Base-by-base conservation (phyloP, 2,113 vertebrate genomes). In the Ascaphus truei region DNA sequence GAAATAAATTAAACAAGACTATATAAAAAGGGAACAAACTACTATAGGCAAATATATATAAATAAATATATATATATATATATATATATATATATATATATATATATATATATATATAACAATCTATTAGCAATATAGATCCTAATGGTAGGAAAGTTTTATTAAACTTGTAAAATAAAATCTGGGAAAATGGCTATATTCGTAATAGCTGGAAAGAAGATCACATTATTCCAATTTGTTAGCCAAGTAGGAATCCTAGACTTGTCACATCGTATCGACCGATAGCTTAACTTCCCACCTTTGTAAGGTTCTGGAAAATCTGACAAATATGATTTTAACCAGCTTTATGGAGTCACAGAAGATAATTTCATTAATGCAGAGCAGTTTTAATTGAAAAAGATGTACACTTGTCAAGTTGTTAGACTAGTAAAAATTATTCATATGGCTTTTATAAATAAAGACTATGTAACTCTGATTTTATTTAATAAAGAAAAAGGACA, bases 121-220 rank as follows among this genome's bases (percentile, higher is more conserved):
- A 68, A 68, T 34, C 16, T 34, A 57, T 57, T 57, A 57, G 25
- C n/a, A 53, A 68, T 22, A 4, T 13, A 13, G 13, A 57, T 39
- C 15, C 57, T 56, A 55, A 67, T 67, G 27, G 36, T 57, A 33
- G 64, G 64, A 68, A 68, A 57, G 9, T 68, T 45, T 68, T 47
- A 68, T 68, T 57, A 57, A 37, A 47, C 34, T 33, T 57, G n/a
- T 25, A 57, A 13, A 47, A 57, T 57, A 39, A 57, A 58, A 68
- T 57, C 29, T 36, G 6, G 52, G 39, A 43, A 58, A 68, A 30
- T 36, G 26, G 29, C 53, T 58, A 10, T 26, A 47, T 57, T 33
- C 7, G 31, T 39, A 53, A 47, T 57, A 58, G 39, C 47, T 68
- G 39, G 39, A 58, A 30, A 25, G 52, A 48, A 31, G 16, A 18